phyloP scores from a whole-genome alignment of 2,888 invertebrate genomes.

The Macaria notata region DNA sequence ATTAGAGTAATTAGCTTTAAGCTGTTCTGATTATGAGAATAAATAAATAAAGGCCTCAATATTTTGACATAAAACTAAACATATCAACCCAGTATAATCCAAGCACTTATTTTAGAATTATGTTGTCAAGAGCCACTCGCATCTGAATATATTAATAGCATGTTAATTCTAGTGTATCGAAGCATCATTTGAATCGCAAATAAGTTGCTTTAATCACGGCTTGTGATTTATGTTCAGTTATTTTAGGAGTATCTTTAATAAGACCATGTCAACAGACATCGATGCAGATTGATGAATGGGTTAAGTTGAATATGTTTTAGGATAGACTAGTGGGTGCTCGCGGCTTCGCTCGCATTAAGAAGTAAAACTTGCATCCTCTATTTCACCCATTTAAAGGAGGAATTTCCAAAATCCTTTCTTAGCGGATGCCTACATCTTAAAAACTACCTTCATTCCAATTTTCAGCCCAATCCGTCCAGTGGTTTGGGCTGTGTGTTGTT shows the following conservation, averaged over 20 bases:
- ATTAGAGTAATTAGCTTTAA: too few relatives aligned
- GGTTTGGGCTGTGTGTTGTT: too few relatives aligned
- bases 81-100: background rate
- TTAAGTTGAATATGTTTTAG: background rate
- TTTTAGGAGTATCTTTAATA: constrained; percentile 14
- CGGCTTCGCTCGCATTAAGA: too few relatives aligned
- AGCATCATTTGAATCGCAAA: constrained; percentile 22
- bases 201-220: constrained; percentile 16
- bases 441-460: too few relatives aligned
- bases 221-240: constrained; percentile 16
- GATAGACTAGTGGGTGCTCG: too few relatives aligned
- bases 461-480: too few relatives aligned
- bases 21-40: too few relatives aligned
- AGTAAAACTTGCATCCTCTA: too few relatives aligned
- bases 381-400: too few relatives aligned
- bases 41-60: background rate
- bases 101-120: constrained; percentile 18
- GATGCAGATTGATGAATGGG: constrained; percentile 4
- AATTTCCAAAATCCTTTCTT: too few relatives aligned
- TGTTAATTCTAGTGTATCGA: constrained; percentile 26
- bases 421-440: too few relatives aligned
- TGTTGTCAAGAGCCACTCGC: constrained; percentile 27
- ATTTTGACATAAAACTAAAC: constrained; percentile 5
- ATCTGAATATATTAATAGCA: constrained; percentile 32
- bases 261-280: constrained; percentile 1